Percentiles rank a stretch among this genome's conserved stretches.
Conservation (phyloP, 2,888 invertebrate genomes). For the Bombylius discolor region DNA sequence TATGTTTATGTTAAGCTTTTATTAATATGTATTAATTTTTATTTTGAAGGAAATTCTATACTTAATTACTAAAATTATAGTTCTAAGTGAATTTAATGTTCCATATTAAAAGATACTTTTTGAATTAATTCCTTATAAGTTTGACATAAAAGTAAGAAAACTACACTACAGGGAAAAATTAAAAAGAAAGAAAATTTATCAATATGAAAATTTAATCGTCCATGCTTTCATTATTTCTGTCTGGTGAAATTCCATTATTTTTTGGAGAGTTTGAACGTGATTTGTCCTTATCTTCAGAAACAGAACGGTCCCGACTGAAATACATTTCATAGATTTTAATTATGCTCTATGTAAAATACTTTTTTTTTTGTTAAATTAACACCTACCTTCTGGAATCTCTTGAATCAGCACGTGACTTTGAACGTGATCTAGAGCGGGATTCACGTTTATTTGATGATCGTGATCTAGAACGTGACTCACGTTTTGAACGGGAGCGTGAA, state of each 20-base stretch:
- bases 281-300: constrained; percentile 53
- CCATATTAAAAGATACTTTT: no score
- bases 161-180: no score
- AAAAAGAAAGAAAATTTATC: no score
- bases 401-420: constrained; percentile 39
- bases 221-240: constrained; percentile 38
- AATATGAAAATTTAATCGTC: constrained; percentile 30
- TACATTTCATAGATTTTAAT: no score
- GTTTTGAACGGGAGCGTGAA: constrained; percentile 42
- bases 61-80: no score
- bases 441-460: constrained; percentile 34
- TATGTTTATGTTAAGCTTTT: no score
- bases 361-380: neutral
- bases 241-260: constrained; percentile 39
- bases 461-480: constrained; percentile 33
- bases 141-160: no score
- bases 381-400: constrained; percentile 36
- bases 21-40: no score
- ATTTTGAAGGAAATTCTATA: no score
- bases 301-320: constrained; percentile 45
- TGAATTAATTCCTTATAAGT: no score
- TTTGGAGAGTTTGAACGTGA: constrained; percentile 42
- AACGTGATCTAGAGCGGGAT: constrained; percentile 37
- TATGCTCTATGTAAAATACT: neutral
- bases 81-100: no score